phyloP scores from a whole-genome alignment of 1,140 invertebrate genomes.

The Aphidius gifuensis region DNA sequence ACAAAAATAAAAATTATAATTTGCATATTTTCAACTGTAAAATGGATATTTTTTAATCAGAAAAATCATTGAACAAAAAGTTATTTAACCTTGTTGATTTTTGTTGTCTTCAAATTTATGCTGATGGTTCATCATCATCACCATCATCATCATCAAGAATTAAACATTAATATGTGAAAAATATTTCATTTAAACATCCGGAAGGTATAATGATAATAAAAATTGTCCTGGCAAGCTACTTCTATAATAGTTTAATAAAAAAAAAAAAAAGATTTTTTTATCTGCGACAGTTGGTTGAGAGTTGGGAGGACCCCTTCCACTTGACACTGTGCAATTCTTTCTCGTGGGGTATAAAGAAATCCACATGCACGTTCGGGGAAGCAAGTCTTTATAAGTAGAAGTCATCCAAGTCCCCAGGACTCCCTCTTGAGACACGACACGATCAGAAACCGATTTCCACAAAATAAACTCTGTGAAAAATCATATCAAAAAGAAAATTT shows the following conservation, averaged over 20 bases:
- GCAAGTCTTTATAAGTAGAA: slow-evolving; percentile 56
- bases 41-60: too few species aligned
- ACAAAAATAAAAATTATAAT: background rate
- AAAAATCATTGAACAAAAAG: too few species aligned
- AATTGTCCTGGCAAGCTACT: too few species aligned
- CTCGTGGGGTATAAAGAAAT: slow-evolving; percentile 18
- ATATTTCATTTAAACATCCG: too few species aligned
- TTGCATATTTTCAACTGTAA: background rate
- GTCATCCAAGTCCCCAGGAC: slow-evolving; percentile 53
- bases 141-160: too few species aligned
- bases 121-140: background rate
- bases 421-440: slow-evolving; percentile 52
- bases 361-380: slow-evolving; percentile 21
- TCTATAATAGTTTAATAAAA: too few species aligned
- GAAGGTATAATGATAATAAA: background rate
- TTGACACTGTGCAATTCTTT: slow-evolving; percentile 22
- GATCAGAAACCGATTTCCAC: slow-evolving; percentile 49
- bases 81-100: too few species aligned
- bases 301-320: slow-evolving; percentile 1
- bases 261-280: too few species aligned
- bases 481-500: background rate
- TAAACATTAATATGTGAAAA: too few species aligned
- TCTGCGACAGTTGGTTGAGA: too few species aligned
- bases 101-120: background rate
- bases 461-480: slow-evolving; percentile 13